Conservation (phyloP, 2,888 invertebrate species). For the Sinhomidia bicolor region DNA sequence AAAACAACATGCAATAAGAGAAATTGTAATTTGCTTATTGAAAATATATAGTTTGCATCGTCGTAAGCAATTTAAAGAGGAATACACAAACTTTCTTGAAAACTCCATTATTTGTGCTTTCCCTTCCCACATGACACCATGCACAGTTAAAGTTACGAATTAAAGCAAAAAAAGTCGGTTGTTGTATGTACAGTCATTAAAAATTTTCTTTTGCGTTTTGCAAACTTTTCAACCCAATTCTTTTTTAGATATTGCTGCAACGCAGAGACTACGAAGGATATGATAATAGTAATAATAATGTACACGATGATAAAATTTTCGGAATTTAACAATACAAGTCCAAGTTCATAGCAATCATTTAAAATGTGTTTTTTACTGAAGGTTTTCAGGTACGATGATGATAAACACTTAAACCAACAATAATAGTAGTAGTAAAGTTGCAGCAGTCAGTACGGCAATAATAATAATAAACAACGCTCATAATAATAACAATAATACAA, state of each 20-base stretch:
- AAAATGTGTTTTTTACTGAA: constrained; percentile 8
- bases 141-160: background rate
- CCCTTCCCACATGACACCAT: constrained; percentile 7
- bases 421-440: background rate
- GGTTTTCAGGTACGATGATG: background rate
- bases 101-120: background rate
- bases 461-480: constrained; percentile 29
- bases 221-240: constrained; percentile 33
- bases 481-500: constrained; percentile 52
- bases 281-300: too few species aligned
- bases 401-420: constrained; percentile 1
- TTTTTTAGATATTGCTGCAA: background rate
- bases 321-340: constrained; percentile 57
- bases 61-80: background rate
- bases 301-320: too few species aligned
- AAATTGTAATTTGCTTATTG: constrained; percentile 17
- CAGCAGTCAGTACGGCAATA: constrained; percentile 20
- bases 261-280: background rate
- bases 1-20: constrained; percentile 30
- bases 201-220: background rate
- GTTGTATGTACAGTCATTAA: constrained; percentile 14
- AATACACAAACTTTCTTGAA: constrained; percentile 1
- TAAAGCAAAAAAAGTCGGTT: constrained; percentile 1
- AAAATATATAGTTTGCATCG: background rate
- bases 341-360: constrained; percentile 57